A percentile compares a stretch with the other conserved stretches of the same genome.
Conservation (phyloP, 2,888 invertebrate species). For the Lathronympha strigana region DNA sequence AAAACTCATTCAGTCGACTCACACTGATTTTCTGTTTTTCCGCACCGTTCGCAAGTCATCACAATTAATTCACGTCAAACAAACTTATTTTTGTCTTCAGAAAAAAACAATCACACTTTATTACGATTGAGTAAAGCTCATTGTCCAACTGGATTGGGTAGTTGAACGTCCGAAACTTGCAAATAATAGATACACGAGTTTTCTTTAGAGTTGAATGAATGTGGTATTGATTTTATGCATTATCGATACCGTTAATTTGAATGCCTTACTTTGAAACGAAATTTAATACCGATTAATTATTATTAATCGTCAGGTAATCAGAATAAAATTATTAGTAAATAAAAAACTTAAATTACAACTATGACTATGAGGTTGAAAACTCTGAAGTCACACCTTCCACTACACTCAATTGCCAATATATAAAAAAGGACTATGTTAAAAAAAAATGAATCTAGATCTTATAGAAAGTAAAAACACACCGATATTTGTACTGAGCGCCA, state of each 20-base stretch:
- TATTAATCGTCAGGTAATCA: no score
- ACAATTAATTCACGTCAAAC: conserved; percentile 43
- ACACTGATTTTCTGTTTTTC: conserved; percentile 40
- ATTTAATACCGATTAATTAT: no score
- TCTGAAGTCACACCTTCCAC: no score
- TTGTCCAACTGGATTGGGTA: not conserved
- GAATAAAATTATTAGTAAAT: no score
- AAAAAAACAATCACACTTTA: conserved; percentile 7
- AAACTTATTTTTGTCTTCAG: conserved; percentile 16
- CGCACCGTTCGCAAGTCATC: conserved; percentile 44
- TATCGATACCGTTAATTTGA: conserved; percentile 14
- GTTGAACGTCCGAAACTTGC: not conserved
- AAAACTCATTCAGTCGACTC: conserved; percentile 24
- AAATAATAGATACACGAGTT: conserved; percentile 1
- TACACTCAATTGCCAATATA: no score
- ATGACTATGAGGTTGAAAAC: no score
- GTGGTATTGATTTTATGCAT: conserved; percentile 25
- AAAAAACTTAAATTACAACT: no score
- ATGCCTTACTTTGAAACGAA: not conserved
- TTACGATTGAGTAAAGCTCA: not conserved
- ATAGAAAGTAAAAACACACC: no score
- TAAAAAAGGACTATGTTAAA: no score
- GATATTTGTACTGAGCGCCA: no score
- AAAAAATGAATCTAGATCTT: no score
- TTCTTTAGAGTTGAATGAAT: conserved; percentile 13